phyloP scores from a whole-genome alignment of 2,888 invertebrate genomes.

The Gerris lacustris region DNA sequence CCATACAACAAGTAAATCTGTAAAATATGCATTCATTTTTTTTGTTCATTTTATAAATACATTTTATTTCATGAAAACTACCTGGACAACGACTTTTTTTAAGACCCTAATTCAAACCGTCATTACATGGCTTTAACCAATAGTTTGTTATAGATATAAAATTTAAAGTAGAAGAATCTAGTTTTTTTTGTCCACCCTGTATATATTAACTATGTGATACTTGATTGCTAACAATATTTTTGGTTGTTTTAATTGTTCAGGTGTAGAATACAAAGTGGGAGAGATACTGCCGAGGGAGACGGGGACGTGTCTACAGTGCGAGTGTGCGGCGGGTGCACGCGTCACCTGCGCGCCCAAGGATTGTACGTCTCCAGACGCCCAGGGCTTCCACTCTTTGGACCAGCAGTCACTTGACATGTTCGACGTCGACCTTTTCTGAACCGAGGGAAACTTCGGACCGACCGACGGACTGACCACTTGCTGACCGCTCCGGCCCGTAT shows the following conservation, averaged over 20 bases:
- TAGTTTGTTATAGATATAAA: too few relatives aligned
- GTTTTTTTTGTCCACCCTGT: too few relatives aligned
- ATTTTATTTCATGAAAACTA: too few relatives aligned
- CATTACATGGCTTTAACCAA: too few relatives aligned
- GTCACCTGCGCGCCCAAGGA: slow-evolving; percentile 32
- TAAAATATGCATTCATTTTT: too few relatives aligned
- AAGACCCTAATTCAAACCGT: too few relatives aligned
- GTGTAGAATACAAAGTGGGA: slow-evolving; percentile 45
- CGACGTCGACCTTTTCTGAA: slow-evolving; percentile 32
- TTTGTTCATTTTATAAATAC: too few relatives aligned
- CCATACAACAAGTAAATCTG: too few relatives aligned
- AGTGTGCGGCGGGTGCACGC: slow-evolving; percentile 46
- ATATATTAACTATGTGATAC: too few relatives aligned
- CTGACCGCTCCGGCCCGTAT: neutral
- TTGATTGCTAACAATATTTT: too few relatives aligned
- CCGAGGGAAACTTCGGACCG: neutral
- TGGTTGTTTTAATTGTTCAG: slow-evolving; percentile 16
- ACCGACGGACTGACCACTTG: neutral
- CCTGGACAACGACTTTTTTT: too few relatives aligned
- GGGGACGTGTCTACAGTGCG: slow-evolving; percentile 57
- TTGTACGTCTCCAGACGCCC: slow-evolving; percentile 29
- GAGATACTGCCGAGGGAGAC: slow-evolving; percentile 54
- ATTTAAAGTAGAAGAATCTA: too few relatives aligned
- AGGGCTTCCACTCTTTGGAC: slow-evolving; percentile 26
- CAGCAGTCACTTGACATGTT: slow-evolving; percentile 33